Evolutionary conservation across 1,140 invertebrate genomes (phyloP).

Genomic region (Drosophila tropicalis): DNA sequence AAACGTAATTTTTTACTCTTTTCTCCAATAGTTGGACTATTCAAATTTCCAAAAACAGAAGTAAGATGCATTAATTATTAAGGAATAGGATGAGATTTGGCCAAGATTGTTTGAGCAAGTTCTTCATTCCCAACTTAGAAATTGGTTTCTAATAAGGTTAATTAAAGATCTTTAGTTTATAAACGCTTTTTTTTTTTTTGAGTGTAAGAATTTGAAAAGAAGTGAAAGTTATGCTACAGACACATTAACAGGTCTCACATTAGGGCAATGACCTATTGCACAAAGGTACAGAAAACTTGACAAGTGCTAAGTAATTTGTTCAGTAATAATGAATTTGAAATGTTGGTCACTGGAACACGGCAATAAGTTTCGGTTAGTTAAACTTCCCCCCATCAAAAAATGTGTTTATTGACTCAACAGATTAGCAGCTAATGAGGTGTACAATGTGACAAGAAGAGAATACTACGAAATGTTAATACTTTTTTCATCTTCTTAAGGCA

Average conservation of each 20-base stretch:
- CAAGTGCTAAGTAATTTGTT: conserved; percentile 55
- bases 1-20: no score
- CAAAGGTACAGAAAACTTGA: conserved; percentile 41
- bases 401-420: conserved; percentile 66
- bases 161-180: no score
- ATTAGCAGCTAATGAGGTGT: conserved; percentile 68
- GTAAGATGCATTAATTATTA: no score
- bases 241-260: background rate
- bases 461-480: conserved; percentile 33
- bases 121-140: no score
- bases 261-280: conserved; percentile 66
- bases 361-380: background rate
- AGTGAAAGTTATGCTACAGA: background rate
- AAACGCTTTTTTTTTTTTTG: background rate
- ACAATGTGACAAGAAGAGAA: conserved; percentile 21
- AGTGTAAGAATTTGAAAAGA: background rate
- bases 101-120: no score
- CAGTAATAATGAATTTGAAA: conserved; percentile 23
- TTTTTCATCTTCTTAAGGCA: conserved; percentile 19
- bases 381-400: background rate
- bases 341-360: conserved; percentile 70
- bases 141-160: no score
- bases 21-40: no score
- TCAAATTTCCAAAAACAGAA: no score
- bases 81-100: no score